Evolutionary conservation across 2,113 vertebrate species (phyloP), one percentile per base, ranked within the genome.

Genomic region (Ictalurus punctatus): DNA sequence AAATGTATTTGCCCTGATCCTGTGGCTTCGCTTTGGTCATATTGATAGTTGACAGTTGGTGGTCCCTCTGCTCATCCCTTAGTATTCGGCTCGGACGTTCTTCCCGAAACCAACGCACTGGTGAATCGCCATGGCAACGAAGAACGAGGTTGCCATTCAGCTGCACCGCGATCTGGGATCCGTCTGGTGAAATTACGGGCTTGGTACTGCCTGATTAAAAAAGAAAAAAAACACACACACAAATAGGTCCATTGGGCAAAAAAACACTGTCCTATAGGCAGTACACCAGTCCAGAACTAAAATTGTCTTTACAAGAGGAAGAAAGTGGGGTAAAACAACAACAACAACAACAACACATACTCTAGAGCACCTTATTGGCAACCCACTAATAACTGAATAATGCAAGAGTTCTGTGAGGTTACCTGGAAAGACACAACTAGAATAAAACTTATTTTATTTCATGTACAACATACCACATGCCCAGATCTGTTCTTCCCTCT

Each of bases 1-100:
- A 99, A 0, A 95, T 93, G 83, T 98, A 99, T 93, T 92, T 96
- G 89, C 98, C 98, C 61, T 94, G 96, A 86, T 94, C 87, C 2
- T 44, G 30, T 0, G 91, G 87, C 14, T 44, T 84, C 19, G 92
- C 95, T 58, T n/a, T 93, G 79, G 37, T 0, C 86, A 95, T 82
- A 48, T n/a, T 44, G 65, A 95, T 27, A 0, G 84, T 86, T 19
- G 92, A 92, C 88, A 86, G 78, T 40, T 93, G 92, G 4, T 89
- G 63, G 0, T 79, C 54, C 69, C 79, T 90, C 1, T 85, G 92
- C 85, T 93, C 93, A 2, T 86, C 90, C 25, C 91, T 92, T 14
- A 91, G 27, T 79, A 40, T 92, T 13, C 80, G 78, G 1, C 4
- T 40, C 0, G 71, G 90, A 34, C 94, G 89, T n/a, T 92, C 93